Evolutionary conservation across 2,797 vertebrate species (phyloP).

Genomic region (Mareca strepera): DNA sequence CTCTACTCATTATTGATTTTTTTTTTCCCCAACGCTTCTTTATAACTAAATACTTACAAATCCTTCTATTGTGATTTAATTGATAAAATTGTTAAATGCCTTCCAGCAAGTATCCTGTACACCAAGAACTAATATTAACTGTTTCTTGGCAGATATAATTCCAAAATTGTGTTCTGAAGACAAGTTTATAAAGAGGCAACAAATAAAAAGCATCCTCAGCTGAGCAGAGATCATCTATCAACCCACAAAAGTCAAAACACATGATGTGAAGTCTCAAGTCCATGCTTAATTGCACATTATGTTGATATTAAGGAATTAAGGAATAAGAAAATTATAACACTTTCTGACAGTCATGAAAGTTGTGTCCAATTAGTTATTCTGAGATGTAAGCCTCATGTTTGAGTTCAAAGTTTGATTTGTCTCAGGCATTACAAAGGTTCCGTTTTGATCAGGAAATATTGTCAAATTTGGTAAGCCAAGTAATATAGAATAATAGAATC

Average conservation of each 20-base stretch:
- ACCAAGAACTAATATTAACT: not conserved
- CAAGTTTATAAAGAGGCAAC: not conserved
- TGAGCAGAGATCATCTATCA: not conserved
- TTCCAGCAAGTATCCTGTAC: not conserved
- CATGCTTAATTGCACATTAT: not conserved
- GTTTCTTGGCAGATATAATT: not conserved
- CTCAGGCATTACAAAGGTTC: not conserved
- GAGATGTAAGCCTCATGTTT: not conserved
- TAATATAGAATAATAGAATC: not conserved
- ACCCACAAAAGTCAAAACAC: not conserved
- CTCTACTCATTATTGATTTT: not conserved
- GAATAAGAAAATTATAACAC: not conserved
- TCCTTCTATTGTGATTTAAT: not conserved
- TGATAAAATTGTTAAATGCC: not conserved
- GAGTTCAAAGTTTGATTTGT: not conserved
- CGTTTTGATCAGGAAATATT: not conserved
- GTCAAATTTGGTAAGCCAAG: not conserved
- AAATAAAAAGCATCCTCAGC: not conserved
- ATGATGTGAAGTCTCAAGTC: not conserved
- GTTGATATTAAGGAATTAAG: not conserved
- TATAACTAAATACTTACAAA: not conserved
- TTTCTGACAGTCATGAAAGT: not conserved
- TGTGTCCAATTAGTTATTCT: not conserved
- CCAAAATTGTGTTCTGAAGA: not conserved
- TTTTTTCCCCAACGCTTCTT: not conserved